These are phyloP conservation scores for Mormyrus lacerda DNA, from an alignment of 2,113 vertebrate species.

Conservation along the genomic window DNA sequence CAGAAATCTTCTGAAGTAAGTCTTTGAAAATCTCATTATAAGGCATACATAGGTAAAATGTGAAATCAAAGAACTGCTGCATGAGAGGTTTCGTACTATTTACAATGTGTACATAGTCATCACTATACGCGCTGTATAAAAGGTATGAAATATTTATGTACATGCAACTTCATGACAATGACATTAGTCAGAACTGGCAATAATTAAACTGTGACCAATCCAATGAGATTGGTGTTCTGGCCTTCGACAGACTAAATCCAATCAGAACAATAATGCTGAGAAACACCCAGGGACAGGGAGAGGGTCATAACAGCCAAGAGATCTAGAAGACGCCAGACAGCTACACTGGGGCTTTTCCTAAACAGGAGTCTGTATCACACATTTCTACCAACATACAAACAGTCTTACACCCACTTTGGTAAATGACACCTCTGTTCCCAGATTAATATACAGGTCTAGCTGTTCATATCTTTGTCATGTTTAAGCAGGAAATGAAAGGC, in stretches of 20 bases:
- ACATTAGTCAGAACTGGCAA: neutral
- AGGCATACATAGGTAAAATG: constrained; percentile 62
- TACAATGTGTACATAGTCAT: constrained; percentile 10
- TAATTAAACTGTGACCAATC: neutral
- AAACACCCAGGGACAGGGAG: neutral
- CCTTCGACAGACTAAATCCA: neutral
- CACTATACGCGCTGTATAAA: constrained; percentile 34
- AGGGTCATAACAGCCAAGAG: neutral
- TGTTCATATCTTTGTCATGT: neutral
- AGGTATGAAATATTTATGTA: constrained; percentile 44
- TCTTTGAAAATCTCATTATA: constrained; percentile 48
- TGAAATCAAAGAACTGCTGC: constrained; percentile 19
- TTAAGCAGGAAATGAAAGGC: neutral
- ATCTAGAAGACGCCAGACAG: neutral
- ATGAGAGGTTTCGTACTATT: constrained; percentile 40
- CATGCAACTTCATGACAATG: constrained; percentile 47
- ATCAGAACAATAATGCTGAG: neutral
- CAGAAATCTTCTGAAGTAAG: constrained; percentile 23
- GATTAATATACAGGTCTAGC: neutral
- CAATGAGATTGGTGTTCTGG: neutral
- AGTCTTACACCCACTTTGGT: neutral
- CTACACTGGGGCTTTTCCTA: neutral
- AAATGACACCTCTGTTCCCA: neutral
- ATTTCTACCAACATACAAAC: neutral
- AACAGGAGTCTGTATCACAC: neutral